Percentiles rank a stretch among this genome's conserved stretches.
Conservation (phyloP, 2,113 vertebrate genomes). For the Myrmecophaga tridactyla region DNA sequence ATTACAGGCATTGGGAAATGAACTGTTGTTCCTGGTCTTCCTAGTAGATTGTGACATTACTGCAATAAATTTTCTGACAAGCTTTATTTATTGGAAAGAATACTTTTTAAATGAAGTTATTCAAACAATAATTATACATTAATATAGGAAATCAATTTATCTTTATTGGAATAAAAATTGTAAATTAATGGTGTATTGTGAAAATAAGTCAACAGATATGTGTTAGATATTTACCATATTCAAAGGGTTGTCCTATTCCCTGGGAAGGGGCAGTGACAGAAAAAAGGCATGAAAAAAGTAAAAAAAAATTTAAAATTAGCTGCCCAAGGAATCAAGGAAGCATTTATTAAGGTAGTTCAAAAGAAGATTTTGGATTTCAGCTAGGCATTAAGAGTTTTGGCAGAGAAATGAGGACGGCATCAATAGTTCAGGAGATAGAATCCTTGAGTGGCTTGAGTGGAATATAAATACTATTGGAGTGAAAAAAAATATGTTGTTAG, state of each 20-base stretch:
- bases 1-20: not conserved
- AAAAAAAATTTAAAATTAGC: too few species aligned
- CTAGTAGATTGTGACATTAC: not conserved
- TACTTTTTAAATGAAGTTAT: not conserved
- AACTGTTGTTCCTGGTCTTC: not conserved
- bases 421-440: not conserved
- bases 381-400: not conserved
- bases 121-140: not conserved
- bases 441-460: not conserved
- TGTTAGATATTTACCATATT: not conserved
- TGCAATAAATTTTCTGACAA: slow-evolving; percentile 1
- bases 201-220: not conserved
- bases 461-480: not conserved
- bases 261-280: not conserved
- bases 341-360: not conserved
- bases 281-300: too few species aligned
- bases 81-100: not conserved
- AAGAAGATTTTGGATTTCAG: slow-evolving; percentile 7
- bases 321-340: not conserved
- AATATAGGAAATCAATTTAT: not conserved
- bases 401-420: not conserved
- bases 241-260: not conserved
- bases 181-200: not conserved
- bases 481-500: not conserved
- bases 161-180: not conserved